Evolutionary conservation across 2,797 vertebrate genomes (phyloP).

Genomic region (Loriculus beryllinus): DNA sequence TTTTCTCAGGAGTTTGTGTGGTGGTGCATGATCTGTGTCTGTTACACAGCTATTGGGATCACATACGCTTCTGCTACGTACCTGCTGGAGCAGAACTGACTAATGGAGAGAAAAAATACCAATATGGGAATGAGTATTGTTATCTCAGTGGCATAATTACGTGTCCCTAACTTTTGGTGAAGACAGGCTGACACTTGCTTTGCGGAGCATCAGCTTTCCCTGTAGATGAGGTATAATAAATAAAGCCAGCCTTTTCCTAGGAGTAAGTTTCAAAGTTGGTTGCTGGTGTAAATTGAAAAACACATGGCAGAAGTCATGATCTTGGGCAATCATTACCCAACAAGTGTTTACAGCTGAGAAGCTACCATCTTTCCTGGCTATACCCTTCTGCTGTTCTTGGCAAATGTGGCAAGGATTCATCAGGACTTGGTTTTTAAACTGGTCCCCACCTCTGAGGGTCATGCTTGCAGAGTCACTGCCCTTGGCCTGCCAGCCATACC

Average conservation of each 20-base stretch:
- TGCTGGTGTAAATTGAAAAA: neutral
- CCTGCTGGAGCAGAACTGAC: no score
- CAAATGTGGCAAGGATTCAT: neutral
- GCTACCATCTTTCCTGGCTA: neutral
- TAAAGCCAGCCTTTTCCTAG: neutral
- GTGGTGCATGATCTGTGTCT: neutral
- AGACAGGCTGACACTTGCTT: neutral
- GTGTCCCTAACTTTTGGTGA: neutral
- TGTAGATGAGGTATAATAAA: neutral
- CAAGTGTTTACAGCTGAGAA: neutral
- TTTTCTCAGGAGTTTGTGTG: neutral
- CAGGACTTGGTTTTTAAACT: neutral
- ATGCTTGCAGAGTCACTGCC: neutral
- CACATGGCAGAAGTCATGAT: neutral
- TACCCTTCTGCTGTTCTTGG: conserved; percentile 28
- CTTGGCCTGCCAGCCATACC: neutral
- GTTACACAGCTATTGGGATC: rapidly evolving
- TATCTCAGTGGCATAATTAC: neutral
- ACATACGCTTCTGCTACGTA: rapidly evolving
- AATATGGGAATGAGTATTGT: neutral
- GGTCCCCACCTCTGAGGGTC: neutral
- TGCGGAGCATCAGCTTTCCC: neutral
- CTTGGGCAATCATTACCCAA: neutral
- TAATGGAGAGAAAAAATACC: neutral
- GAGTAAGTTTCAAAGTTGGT: neutral